phyloP scores from a whole-genome alignment of 2,113 vertebrate species.

The Dolichallabes microphthalmus region DNA sequence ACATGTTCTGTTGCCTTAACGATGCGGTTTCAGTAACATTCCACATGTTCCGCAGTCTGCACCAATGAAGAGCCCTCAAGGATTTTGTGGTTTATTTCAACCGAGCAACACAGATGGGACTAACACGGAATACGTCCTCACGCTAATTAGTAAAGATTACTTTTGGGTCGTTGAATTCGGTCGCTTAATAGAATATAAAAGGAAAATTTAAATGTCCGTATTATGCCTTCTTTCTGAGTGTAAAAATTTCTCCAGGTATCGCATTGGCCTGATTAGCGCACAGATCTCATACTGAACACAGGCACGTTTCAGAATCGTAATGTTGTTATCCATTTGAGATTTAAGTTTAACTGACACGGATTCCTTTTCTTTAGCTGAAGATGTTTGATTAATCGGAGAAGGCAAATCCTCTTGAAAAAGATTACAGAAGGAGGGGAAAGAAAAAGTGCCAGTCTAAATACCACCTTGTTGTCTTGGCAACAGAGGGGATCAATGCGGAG shows the following conservation, averaged over 20 bases:
- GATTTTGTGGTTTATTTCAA: slow-evolving; percentile 4
- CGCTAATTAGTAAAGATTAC: slow-evolving; percentile 4
- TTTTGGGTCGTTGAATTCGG: not conserved
- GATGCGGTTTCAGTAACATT: not conserved
- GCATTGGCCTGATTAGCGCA: not conserved
- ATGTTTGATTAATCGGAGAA: slow-evolving; percentile 75
- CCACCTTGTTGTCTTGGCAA: slow-evolving; percentile 75
- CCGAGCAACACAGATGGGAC: not conserved
- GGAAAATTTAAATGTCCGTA: slow-evolving; percentile 24
- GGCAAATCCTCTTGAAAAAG: slow-evolving; percentile 64
- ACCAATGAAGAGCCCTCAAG: not conserved
- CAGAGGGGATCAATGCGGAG: slow-evolving; percentile 70
- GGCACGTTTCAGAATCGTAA: not conserved
- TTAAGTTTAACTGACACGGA: slow-evolving; percentile 33
- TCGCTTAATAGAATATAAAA: not conserved
- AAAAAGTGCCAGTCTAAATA: slow-evolving; percentile 63
- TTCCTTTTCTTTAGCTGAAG: slow-evolving; percentile 75
- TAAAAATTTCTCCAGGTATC: slow-evolving; percentile 1
- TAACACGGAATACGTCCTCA: not conserved
- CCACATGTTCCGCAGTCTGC: slow-evolving; percentile 18
- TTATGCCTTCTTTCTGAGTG: not conserved
- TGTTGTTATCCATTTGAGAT: slow-evolving; percentile 17
- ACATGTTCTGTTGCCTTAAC: not conserved
- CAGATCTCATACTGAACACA: not conserved
- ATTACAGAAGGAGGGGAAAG: slow-evolving; percentile 59